phyloP scores from a whole-genome alignment of 2,888 invertebrate genomes.

The Tetrapedia diversipes region DNA sequence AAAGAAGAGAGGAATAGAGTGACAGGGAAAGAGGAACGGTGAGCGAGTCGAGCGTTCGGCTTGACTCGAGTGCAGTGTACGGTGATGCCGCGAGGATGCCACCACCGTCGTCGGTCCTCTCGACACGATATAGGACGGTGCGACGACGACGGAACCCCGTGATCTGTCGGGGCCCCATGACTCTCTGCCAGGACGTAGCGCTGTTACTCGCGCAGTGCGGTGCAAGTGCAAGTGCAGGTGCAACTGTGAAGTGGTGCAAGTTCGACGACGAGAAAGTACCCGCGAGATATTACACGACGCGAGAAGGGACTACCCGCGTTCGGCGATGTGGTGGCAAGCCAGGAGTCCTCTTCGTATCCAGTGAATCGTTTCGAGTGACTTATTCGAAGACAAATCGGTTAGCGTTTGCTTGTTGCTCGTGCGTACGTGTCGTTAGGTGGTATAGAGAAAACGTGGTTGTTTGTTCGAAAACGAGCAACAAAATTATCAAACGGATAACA shows the following conservation, averaged over 20 bases:
- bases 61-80: constrained; percentile 62
- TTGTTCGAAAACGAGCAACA: not conserved
- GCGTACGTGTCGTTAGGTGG: not conserved
- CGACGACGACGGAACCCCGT: constrained; percentile 64
- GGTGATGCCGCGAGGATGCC: constrained; percentile 69
- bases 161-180: constrained; percentile 57
- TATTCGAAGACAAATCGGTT: constrained; percentile 15
- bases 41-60: constrained; percentile 57
- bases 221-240: constrained; percentile 66
- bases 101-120: constrained; percentile 59
- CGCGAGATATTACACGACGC: constrained; percentile 35
- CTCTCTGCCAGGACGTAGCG: constrained; percentile 44
- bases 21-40: constrained; percentile 13
- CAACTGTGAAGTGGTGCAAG: constrained; percentile 54
- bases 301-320: constrained; percentile 17
- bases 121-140: constrained; percentile 51
- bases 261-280: constrained; percentile 33
- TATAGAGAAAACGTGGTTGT: not conserved
- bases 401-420: constrained; percentile 3
- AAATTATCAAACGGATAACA: not conserved
- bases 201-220: constrained; percentile 47
- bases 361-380: constrained; percentile 49
- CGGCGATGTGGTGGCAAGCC: constrained; percentile 46
- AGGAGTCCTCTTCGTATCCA: constrained; percentile 7
- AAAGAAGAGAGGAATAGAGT: constrained; percentile 9